phyloP scores from a whole-genome alignment of 2,888 invertebrate species.

The Aporophyla nigra region DNA sequence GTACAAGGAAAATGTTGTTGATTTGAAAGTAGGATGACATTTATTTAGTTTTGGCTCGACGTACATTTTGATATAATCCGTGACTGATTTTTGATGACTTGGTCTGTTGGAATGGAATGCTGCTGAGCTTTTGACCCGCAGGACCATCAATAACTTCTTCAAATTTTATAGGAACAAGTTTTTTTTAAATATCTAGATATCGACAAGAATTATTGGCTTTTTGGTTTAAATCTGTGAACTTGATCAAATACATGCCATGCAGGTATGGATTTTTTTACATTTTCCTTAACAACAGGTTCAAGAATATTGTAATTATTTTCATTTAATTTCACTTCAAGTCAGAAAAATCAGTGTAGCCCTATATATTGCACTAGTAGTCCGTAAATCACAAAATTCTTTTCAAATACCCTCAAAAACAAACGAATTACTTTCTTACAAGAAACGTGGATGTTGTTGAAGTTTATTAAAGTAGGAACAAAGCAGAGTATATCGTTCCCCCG shows the following conservation, averaged over 20 bases:
- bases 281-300: too few species aligned
- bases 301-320: too few species aligned
- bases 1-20: constrained; percentile 41
- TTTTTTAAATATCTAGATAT: too few species aligned
- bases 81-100: not conserved
- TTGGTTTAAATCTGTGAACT: not conserved
- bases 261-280: not conserved
- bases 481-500: constrained; percentile 54
- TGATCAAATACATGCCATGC: not conserved
- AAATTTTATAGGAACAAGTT: too few species aligned
- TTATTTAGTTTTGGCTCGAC: constrained; percentile 20
- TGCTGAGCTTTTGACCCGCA: not conserved
- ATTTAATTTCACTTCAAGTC: too few species aligned
- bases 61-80: constrained; percentile 1
- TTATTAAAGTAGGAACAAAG: constrained; percentile 78
- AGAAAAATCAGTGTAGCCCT: too few species aligned
- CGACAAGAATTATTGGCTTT: too few species aligned
- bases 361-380: too few species aligned
- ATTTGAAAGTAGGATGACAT: constrained; percentile 24
- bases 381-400: not conserved
- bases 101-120: not conserved
- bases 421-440: constrained; percentile 30
- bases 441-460: constrained; percentile 57
- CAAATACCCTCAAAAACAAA: constrained; percentile 10
- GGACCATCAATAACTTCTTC: too few species aligned